Evolutionary conservation across 2,113 vertebrate species (phyloP).

Genomic region (Melanostigma gelatinosum): DNA sequence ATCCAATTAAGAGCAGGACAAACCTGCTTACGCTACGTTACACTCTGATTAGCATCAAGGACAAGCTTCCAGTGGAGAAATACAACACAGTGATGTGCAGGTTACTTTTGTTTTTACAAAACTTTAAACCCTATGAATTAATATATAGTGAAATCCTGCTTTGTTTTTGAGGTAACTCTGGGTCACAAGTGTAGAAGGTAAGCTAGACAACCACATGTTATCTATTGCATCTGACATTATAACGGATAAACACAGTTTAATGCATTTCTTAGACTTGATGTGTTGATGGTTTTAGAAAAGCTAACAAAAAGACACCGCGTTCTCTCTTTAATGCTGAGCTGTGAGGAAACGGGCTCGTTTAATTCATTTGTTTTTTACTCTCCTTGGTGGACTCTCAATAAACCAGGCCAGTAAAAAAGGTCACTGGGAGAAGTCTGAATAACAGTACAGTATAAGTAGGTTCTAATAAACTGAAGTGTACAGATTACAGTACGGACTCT

Average conservation of each 20-base stretch:
- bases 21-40: background rate
- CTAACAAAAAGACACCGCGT: background rate
- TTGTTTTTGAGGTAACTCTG: background rate
- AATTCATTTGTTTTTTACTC: background rate
- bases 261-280: background rate
- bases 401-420: conserved; percentile 21
- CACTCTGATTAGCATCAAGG: conserved; percentile 3
- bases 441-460: background rate
- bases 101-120: background rate
- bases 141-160: background rate
- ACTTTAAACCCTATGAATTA: background rate
- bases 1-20: conserved; percentile 10
- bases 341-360: background rate
- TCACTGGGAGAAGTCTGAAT: background rate
- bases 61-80: background rate
- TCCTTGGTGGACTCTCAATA: conserved; percentile 1
- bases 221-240: background rate
- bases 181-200: background rate
- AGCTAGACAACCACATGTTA: background rate
- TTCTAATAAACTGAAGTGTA: conserved; percentile 1
- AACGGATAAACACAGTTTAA: background rate
- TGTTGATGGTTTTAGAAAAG: background rate
- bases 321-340: background rate
- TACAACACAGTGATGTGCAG: background rate
- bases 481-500: conserved; percentile 15